Percentiles rank a stretch among this genome's conserved stretches.
phyloP scores from a whole-genome alignment of 2,113 vertebrate species.

The Cyanoderma ruficeps region DNA sequence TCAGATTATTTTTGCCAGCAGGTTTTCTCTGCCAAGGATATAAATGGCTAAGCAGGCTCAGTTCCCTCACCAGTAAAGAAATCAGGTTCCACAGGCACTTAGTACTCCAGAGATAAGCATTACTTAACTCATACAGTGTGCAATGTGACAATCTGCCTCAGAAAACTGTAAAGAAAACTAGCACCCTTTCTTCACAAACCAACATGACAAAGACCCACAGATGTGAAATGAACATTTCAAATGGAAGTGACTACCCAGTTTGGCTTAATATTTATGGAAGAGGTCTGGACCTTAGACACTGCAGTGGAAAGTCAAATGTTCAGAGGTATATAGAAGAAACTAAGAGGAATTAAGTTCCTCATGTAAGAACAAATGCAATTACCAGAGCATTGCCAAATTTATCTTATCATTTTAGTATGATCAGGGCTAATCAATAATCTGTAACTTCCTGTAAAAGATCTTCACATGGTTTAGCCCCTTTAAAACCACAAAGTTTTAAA shows the following conservation, averaged over 20 bases:
- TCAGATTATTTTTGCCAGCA: constrained; percentile 33
- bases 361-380: background rate
- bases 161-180: background rate
- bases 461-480: background rate
- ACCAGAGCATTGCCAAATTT: background rate
- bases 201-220: background rate
- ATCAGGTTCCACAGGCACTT: background rate
- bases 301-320: background rate
- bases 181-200: background rate
- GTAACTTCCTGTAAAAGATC: background rate
- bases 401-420: background rate
- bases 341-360: background rate
- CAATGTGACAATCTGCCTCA: background rate
- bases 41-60: constrained; percentile 10
- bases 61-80: background rate
- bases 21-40: constrained; percentile 22
- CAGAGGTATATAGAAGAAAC: background rate
- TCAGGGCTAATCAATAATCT: background rate
- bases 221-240: background rate
- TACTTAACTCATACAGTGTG: background rate
- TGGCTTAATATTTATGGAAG: background rate
- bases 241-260: background rate
- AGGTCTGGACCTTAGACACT: background rate
- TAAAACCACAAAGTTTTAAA: background rate
- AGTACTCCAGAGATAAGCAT: background rate